Base-by-base conservation (phyloP, 2,113 vertebrate species). In the Ictalurus punctatus region DNA sequence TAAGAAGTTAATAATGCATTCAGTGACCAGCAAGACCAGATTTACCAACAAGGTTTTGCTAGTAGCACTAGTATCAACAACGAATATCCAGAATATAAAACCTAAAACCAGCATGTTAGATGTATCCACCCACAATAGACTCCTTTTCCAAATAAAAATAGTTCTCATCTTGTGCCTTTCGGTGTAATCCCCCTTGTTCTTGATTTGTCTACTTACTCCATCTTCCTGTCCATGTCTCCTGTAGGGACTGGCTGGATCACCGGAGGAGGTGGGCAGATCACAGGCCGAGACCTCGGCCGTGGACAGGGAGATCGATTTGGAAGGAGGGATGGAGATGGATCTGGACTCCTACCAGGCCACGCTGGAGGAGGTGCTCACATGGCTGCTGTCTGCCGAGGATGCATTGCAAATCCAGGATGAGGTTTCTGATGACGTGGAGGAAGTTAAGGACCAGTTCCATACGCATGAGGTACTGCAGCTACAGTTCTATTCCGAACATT, bases 391-490 rank as follows among this genome's bases (percentile, higher is more conserved):
- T 0, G 98, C 98, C 0, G 98, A 99, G 91, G 99, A 99, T 89
- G 89, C 95, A 0, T 96, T 99, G 89, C 97, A 96, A 10, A 95
- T 97, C 88, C 99, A 99, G 92, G 97, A 97, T 0, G 97, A 97
- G 56, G 97, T 99, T 92, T 99, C 98, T 2, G 94, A 96, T 0
- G 97, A 99, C 61, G 99, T 99, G 84, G 99, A 99, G 84, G 97
- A 99, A 91, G 98, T 99, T 86, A 99, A 99, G 94, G 97, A 98
- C 8, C 98, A 99, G 92, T 99, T 99, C 95, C 96, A 98, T 85
- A 97, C 96, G 8, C 98, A 99, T 27, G 98, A 99, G 95, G 98
- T 99, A 94, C 92, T 16, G 91, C 89, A 59, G 61, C 19, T 2
- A 10, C 40, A 54, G n/a, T 87, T 34, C 25, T n/a, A 17, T 17